Conservation (phyloP, 2,888 invertebrate species). For the Hesperia comma region DNA sequence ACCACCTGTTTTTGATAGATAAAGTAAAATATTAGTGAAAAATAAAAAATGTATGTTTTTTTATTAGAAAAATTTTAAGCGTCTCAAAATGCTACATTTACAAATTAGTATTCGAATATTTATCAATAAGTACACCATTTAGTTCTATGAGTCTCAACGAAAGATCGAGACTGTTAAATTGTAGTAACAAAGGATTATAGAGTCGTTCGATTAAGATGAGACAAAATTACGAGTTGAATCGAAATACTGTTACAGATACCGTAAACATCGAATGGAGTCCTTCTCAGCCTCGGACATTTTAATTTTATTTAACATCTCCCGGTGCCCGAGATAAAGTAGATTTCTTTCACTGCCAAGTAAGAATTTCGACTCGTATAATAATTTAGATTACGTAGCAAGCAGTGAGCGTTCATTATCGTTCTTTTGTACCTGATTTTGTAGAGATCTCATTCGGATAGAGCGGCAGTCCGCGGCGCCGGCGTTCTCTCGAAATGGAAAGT, state of each 20-base stretch:
- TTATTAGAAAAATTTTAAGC: no score
- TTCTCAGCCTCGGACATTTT: slow-evolving; percentile 73
- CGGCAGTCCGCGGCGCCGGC: slow-evolving; percentile 78
- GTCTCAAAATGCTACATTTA: no score
- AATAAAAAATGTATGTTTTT: no score
- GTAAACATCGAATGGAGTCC: slow-evolving; percentile 71
- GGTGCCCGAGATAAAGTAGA: slow-evolving; percentile 78
- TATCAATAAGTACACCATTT: slow-evolving; percentile 37
- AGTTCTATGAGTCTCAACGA: slow-evolving; percentile 39
- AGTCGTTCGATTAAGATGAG: slow-evolving; percentile 54
- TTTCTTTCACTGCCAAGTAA: slow-evolving; percentile 81
- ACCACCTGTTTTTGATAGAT: no score
- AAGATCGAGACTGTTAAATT: slow-evolving; percentile 44
- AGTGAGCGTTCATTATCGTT: slow-evolving; percentile 84
- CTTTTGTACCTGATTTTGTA: slow-evolving; percentile 82
- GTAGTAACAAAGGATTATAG: slow-evolving; percentile 54
- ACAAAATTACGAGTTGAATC: slow-evolving; percentile 62
- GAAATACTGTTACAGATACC: slow-evolving; percentile 68
- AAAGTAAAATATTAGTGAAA: no score
- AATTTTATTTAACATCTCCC: slow-evolving; percentile 82
- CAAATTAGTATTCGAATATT: neutral
- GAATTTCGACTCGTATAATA: slow-evolving; percentile 83
- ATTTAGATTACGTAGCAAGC: slow-evolving; percentile 84
- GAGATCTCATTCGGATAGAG: slow-evolving; percentile 84
- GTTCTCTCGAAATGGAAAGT: slow-evolving; percentile 82